Percentiles rank a stretch among this genome's conserved stretches.
Conservation (phyloP, 2,113 vertebrate species). For the Datnioides undecimradiatus region DNA sequence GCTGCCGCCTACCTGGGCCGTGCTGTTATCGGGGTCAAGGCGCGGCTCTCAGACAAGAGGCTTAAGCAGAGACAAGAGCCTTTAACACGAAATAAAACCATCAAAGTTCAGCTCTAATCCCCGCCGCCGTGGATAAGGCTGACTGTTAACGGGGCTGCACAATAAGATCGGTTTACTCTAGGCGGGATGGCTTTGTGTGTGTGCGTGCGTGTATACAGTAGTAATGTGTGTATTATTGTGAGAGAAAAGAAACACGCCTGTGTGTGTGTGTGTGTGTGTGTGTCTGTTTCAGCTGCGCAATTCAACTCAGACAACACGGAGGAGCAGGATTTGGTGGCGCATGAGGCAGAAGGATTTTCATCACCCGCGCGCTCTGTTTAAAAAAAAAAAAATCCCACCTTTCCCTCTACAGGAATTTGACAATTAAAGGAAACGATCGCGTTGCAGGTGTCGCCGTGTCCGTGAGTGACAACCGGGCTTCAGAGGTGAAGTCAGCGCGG, state of each 20-base stretch:
- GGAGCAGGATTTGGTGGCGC: conserved; percentile 9
- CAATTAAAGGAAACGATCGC: not conserved
- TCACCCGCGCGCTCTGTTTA: not conserved
- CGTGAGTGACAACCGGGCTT: not conserved
- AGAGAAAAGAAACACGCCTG: no score
- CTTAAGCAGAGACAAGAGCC: conserved; percentile 78
- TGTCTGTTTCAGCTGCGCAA: not conserved
- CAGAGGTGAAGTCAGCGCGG: not conserved
- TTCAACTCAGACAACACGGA: conserved; percentile 26
- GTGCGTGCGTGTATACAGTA: no score
- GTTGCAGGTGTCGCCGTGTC: not conserved
- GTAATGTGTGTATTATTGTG: no score
- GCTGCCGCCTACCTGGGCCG: conserved; percentile 42
- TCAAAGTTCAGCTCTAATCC: conserved; percentile 81
- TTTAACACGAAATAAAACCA: conserved; percentile 75
- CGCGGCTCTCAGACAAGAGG: conserved; percentile 76
- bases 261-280: not conserved
- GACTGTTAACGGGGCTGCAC: conserved; percentile 50
- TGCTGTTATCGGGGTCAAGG: conserved; percentile 75
- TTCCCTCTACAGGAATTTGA: not conserved
- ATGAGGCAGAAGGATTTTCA: not conserved
- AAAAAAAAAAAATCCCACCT: not conserved
- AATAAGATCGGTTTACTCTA: conserved; percentile 35
- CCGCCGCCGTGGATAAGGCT: conserved; percentile 55
- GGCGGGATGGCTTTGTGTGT: not conserved